phyloP scores from a whole-genome alignment of 37 sponge, comb jelly and placozoan genomes.

The Beroe forskalii region DNA sequence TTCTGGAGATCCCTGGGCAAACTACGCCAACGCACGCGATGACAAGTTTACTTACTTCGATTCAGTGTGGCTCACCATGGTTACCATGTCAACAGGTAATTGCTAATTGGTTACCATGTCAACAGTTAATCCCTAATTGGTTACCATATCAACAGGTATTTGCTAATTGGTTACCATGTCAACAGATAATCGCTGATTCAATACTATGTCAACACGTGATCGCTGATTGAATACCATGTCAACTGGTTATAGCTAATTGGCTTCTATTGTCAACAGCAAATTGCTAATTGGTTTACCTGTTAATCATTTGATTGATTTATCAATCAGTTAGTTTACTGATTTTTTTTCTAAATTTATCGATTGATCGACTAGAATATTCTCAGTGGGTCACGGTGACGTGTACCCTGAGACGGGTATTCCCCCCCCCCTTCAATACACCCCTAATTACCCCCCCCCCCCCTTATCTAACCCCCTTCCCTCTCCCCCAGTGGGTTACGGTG shows the following conservation, averaged over 20 bases:
- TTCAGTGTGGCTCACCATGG: slow-evolving; percentile 64
- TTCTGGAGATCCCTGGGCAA: slow-evolving; percentile 58
- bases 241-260: too few species aligned
- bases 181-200: not conserved
- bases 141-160: not conserved
- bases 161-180: not conserved
- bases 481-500: slow-evolving; percentile 24
- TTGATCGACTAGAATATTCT: too few species aligned
- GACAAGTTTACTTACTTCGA: slow-evolving; percentile 42
- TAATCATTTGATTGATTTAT: too few species aligned
- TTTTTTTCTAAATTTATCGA: too few species aligned
- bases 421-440: too few species aligned
- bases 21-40: not conserved
- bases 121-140: not conserved
- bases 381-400: slow-evolving; percentile 33
- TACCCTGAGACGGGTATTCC: slow-evolving; percentile 3
- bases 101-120: not conserved
- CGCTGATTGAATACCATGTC: too few species aligned
- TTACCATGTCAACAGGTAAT: slow-evolving; percentile 56
- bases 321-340: too few species aligned
- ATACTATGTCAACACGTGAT: too few species aligned
- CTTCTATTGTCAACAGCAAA: too few species aligned
- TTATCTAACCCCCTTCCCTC: not conserved
- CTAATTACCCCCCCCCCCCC: too few species aligned
- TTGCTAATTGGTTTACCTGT: too few species aligned